Evolutionary conservation across 1,140 invertebrate species (phyloP), one percentile per base, ranked within the genome.

Genomic region (Steinernema feltiae): DNA sequence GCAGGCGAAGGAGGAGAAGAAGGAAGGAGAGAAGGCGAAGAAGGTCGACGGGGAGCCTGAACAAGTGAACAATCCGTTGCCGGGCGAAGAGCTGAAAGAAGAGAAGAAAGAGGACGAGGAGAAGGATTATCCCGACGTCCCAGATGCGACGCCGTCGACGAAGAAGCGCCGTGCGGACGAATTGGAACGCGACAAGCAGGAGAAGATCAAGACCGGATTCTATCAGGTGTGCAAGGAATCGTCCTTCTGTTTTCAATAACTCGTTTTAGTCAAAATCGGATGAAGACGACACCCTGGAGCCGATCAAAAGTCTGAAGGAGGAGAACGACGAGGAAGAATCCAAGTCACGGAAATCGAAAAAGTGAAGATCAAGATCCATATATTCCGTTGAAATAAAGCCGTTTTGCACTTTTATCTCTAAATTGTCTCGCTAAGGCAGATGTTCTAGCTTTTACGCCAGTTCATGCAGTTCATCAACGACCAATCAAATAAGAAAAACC

Each of bases 241-340:
- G n/a, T n/a, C n/a, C n/a, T n/a, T n/a, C n/a, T n/a, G n/a, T n/a
- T 41, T 18, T 41, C 35, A 18, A 41, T 41, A n/a, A n/a, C n/a
- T n/a, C n/a, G n/a, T 41, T 41, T 41, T 41, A 41, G 53, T 63
- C 53, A 21, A 63, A 63, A 27, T 63, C 53, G 15, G 53, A 63
- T 27, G 53, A 63, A 63, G 53, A 63, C 53, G 53, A 63, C 53
- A 63, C 53, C 2, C 53, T 63, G 12, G 53, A 63, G 53, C 53
- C 53, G 24, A 27, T 63, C 53, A 63, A 63, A 21, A 63, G 53
- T 27, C 24, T 63, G 12, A 63, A 63, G 24, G 53, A 63, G 53
- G 53, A 63, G 24, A 27, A 27, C 3, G 7, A 7, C 15, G 53
- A 21, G 3, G 53, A 27, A 3, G 53, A 63, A 3, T 17, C 12